Evolutionary conservation across 92 coral and sea anemone species (phyloP).

Genomic region (Bergia puertoricense): DNA sequence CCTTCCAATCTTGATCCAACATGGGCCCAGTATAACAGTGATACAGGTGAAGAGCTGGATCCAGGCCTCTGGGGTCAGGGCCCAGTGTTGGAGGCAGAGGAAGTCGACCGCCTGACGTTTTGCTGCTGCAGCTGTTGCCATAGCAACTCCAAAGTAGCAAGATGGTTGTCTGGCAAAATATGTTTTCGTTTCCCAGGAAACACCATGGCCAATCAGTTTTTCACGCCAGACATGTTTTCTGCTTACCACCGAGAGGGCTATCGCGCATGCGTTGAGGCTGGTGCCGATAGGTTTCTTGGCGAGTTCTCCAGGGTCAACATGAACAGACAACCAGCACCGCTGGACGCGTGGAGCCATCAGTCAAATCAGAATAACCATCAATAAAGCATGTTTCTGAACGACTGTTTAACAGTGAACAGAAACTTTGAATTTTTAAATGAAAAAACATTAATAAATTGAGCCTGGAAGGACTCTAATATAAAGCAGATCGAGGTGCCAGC

Average conservation of each 20-base stretch:
- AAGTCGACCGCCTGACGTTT: conserved; percentile 82
- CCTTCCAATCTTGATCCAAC: conserved; percentile 62
- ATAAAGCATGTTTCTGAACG: too few relatives aligned
- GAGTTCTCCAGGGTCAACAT: conserved; percentile 8
- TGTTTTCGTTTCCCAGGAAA: conserved; percentile 72
- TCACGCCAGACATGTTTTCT: conserved; percentile 74
- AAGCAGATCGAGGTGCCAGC: too few relatives aligned
- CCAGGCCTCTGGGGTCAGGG: conserved; percentile 78
- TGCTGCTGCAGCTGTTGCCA: conserved; percentile 95
- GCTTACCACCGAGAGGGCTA: conserved; percentile 91
- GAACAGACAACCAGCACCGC: background rate
- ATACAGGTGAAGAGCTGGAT: conserved; percentile 73
- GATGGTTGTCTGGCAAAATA: conserved; percentile 54
- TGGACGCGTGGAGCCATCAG: background rate
- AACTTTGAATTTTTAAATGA: too few relatives aligned
- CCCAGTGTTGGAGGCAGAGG: conserved; percentile 72
- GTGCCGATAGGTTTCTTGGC: conserved; percentile 64
- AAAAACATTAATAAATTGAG: too few relatives aligned
- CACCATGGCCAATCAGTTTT: conserved; percentile 72
- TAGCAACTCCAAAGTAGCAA: conserved; percentile 39
- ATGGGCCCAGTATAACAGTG: conserved; percentile 75
- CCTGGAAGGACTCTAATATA: too few relatives aligned
- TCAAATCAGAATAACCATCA: background rate
- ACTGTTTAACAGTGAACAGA: too few relatives aligned
- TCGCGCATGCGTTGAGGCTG: conserved; percentile 80